Percentiles rank a stretch among this genome's conserved stretches.
Conservation (phyloP, 2,888 invertebrate species). For the Mimas tiliae region DNA sequence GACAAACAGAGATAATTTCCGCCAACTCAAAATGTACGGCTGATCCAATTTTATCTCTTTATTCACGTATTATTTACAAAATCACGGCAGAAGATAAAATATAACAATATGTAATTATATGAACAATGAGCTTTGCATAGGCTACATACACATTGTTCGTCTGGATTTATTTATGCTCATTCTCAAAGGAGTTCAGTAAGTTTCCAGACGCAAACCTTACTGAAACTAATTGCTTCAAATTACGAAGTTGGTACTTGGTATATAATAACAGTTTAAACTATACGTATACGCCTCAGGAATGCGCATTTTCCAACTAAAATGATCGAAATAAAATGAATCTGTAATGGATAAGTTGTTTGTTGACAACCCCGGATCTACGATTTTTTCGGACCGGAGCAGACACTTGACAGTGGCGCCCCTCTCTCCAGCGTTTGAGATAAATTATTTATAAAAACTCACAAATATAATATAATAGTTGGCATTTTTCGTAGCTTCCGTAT, state of each 20-base stretch:
- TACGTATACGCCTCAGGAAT: background rate
- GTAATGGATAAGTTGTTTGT: no score
- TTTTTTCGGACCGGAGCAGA: no score
- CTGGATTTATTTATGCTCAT: background rate
- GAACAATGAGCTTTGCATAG: background rate
- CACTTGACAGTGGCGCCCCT: no score
- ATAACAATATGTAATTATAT: background rate
- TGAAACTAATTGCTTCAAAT: slow-evolving; percentile 1
- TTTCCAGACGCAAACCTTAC: slow-evolving; percentile 2
- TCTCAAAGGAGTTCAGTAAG: background rate
- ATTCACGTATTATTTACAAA: background rate
- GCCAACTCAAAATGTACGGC: background rate
- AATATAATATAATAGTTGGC: no score
- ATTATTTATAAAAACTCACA: no score
- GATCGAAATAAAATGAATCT: no score
- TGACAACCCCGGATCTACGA: no score
- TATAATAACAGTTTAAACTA: background rate
- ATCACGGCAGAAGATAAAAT: background rate
- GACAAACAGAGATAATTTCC: no score
- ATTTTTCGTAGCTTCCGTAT: no score
- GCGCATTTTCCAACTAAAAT: background rate
- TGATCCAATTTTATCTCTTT: background rate
- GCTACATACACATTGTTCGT: background rate
- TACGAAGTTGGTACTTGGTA: background rate
- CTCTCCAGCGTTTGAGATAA: no score